Base-by-base conservation (phyloP, 2,797 vertebrate genomes). In the Darevskia nairensis region DNA sequence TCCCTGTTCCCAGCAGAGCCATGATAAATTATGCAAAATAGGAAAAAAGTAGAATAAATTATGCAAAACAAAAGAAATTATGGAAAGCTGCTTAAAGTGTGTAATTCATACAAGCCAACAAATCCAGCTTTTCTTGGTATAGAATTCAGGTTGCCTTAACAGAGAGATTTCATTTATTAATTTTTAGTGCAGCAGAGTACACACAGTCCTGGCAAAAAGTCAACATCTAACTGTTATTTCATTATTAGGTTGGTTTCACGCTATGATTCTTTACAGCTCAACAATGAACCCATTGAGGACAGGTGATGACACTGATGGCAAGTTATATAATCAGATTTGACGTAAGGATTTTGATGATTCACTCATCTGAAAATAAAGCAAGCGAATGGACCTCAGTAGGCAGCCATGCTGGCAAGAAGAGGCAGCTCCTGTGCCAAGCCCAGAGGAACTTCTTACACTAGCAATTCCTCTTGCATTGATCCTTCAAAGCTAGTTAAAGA, bases 351-450 rank as follows among this genome's bases (percentile, higher is more conserved):
- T 76, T 68, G 27, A 76, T 88, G n/a, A 71, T 84, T 19, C 55
- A 71, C 68, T 84, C 82, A 80, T 41, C 50, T 84, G 81, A 84
- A 84, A 84, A 46, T 79, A 80, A 84, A 84, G 55, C 32, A 61
- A 88, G 64, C 32, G 68, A 41, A 50, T 79, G 76, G 32, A 84
- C 55, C 15, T 17, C 55, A 72, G 66, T 25, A 61, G 35, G 55
- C 55, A 83, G 61, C 15, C 46, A 25, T 25, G 55, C 21, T 80
- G 82, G 29, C 87, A 84, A 84, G 44, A 83, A 77, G 25, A 88
- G 10, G 35, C 10, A 80, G 68, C 21, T 44, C 23, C 76, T 25
- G 7, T 71, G 44, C 44, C 85, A 86, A 77, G 39, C 35, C 59
- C 61, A 82, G 10, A 66, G 15, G 8, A 61, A 15, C 64, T 76